Conservation (phyloP, 2,113 vertebrate genomes). For the Oenanthe melanoleuca region DNA sequence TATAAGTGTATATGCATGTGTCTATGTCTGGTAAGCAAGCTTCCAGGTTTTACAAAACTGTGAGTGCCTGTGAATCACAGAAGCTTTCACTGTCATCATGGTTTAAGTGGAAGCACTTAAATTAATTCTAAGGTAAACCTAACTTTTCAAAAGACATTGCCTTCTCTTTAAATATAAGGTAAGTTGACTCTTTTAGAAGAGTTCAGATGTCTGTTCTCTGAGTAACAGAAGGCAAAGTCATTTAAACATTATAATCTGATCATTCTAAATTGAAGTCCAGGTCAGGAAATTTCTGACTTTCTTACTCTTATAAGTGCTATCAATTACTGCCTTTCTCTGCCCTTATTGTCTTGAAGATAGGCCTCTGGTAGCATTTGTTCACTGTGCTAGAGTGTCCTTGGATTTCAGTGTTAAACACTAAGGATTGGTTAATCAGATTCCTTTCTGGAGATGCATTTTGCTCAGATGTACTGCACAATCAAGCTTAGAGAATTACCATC, state of each 20-base stretch:
- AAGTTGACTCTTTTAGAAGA: background rate
- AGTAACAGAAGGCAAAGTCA: background rate
- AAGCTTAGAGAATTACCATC: background rate
- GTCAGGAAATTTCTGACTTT: background rate
- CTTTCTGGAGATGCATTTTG: background rate
- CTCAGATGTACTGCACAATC: background rate
- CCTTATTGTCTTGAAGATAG: background rate
- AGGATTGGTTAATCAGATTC: background rate
- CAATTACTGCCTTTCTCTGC: background rate
- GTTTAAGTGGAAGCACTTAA: background rate
- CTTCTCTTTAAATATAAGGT: background rate
- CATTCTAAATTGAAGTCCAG: background rate
- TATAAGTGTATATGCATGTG: accelerated
- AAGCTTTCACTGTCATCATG: background rate
- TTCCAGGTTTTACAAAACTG: background rate
- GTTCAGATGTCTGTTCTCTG: background rate
- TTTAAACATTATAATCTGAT: background rate
- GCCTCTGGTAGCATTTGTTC: background rate
- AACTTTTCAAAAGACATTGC: background rate
- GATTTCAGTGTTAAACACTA: background rate
- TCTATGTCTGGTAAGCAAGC: background rate
- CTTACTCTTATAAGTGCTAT: background rate
- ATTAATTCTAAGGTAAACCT: background rate
- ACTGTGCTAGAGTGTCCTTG: background rate
- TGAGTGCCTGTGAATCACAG: background rate